Conservation (phyloP, 1,140 invertebrate species). For the Eciton burchellii region DNA sequence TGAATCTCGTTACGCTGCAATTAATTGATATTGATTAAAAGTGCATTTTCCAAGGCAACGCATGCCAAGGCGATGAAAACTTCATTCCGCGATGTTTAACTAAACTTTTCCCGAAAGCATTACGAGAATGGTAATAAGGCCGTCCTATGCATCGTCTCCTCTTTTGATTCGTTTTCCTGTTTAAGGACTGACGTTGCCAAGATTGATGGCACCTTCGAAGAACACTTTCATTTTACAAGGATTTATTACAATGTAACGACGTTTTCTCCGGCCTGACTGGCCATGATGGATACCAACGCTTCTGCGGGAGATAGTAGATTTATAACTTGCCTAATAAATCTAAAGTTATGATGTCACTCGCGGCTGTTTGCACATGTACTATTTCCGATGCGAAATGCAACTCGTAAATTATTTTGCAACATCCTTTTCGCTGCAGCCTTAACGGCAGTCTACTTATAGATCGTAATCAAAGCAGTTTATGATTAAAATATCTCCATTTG, state of each 20-base stretch:
- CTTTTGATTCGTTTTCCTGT: conserved; percentile 59
- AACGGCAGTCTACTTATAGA: background rate
- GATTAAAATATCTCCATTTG: background rate
- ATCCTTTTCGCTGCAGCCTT: background rate
- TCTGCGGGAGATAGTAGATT: conserved; percentile 56
- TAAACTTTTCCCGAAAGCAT: background rate
- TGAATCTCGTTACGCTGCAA: background rate
- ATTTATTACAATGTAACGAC: conserved; percentile 67
- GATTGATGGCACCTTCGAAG: conserved; percentile 60
- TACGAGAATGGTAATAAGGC: conserved; percentile 42
- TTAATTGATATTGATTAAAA: background rate
- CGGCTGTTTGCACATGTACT: conserved; percentile 26
- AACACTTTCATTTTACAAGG: conserved; percentile 59
- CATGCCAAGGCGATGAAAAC: background rate
- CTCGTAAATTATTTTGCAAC: conserved; percentile 20
- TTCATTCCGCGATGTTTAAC: conserved; percentile 16
- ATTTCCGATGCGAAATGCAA: conserved; percentile 24
- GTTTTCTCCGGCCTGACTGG: conserved; percentile 47
- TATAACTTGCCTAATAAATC: conserved; percentile 60
- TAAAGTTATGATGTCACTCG: conserved; percentile 53
- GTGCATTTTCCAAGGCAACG: background rate
- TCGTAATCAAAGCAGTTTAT: background rate
- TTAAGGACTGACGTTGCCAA: conserved; percentile 50
- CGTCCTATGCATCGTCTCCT: conserved; percentile 34
- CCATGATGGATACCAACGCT: conserved; percentile 58